Conservation (phyloP, 2,797 vertebrate species). For the Coregonus sp. region DNA sequence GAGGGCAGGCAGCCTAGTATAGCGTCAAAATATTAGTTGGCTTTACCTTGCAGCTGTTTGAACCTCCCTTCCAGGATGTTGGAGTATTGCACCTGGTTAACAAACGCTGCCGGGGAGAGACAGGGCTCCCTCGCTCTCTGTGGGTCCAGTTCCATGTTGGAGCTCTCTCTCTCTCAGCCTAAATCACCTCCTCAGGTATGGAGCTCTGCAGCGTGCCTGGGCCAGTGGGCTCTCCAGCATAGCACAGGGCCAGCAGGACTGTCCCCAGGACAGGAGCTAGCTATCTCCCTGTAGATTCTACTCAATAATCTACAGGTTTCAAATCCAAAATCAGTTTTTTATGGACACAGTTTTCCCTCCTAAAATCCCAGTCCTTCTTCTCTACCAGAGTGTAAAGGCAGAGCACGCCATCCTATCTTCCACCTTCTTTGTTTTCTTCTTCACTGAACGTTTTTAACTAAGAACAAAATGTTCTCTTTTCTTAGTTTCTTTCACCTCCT, state of each 20-base stretch:
- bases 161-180: constrained; percentile 4
- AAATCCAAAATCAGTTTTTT: not conserved
- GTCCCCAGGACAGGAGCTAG: constrained; percentile 6
- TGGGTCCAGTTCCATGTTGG: constrained; percentile 75
- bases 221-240: constrained; percentile 52
- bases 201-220: constrained; percentile 13
- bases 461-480: constrained; percentile 57
- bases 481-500: constrained; percentile 40
- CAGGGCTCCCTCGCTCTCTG: constrained; percentile 73
- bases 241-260: constrained; percentile 40
- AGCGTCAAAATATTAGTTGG: not conserved
- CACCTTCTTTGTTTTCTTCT: constrained; percentile 34
- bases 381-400: constrained; percentile 26
- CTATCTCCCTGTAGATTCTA: not conserved
- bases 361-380: not conserved
- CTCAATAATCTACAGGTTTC: not conserved
- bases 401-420: constrained; percentile 32
- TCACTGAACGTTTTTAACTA: constrained; percentile 5
- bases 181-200: constrained; percentile 48
- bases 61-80: constrained; percentile 91
- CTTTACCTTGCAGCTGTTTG: constrained; percentile 94
- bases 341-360: not conserved
- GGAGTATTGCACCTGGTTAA: constrained; percentile 88
- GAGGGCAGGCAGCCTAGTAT: not conserved
- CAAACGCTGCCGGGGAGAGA: constrained; percentile 88